phyloP scores from a whole-genome alignment of 2,797 vertebrate species.

The Dryobates pubescens region DNA sequence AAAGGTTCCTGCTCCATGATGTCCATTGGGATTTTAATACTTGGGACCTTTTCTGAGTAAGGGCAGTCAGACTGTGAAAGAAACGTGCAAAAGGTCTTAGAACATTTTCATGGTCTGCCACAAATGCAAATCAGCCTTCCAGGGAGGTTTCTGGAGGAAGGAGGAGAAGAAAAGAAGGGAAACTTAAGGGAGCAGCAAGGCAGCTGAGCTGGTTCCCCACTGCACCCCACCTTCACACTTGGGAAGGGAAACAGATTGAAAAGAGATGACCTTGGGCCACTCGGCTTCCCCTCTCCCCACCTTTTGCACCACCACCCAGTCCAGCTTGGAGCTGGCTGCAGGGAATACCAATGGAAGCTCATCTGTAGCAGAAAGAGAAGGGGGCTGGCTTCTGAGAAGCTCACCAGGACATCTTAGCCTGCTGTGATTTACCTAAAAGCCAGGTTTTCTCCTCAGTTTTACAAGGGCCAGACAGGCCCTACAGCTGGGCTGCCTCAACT shows the following conservation, averaged over 20 bases:
- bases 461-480: no score
- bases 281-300: neutral
- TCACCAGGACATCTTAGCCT: neutral
- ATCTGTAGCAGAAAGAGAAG: neutral
- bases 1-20: slow-evolving; percentile 99
- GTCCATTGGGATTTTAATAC: slow-evolving; percentile 99
- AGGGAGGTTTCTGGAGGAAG: neutral
- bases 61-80: slow-evolving; percentile 96
- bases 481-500: no score
- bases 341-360: fast-evolving
- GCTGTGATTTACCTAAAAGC: neutral
- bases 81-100: slow-evolving; percentile 83
- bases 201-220: neutral
- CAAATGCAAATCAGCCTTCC: neutral
- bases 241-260: neutral
- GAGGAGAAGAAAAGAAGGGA: neutral
- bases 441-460: neutral
- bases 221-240: neutral
- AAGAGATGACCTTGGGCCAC: neutral
- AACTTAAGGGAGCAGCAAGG: neutral
- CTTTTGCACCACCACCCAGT: neutral
- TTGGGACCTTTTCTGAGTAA: slow-evolving; percentile 95
- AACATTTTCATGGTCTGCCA: slow-evolving; percentile 41
- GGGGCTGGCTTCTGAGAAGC: neutral
- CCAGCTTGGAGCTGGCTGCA: neutral